These are phyloP conservation scores for Dermatemys mawii DNA, from an alignment of 2,113 vertebrate genomes.

Conservation along the genomic window DNA sequence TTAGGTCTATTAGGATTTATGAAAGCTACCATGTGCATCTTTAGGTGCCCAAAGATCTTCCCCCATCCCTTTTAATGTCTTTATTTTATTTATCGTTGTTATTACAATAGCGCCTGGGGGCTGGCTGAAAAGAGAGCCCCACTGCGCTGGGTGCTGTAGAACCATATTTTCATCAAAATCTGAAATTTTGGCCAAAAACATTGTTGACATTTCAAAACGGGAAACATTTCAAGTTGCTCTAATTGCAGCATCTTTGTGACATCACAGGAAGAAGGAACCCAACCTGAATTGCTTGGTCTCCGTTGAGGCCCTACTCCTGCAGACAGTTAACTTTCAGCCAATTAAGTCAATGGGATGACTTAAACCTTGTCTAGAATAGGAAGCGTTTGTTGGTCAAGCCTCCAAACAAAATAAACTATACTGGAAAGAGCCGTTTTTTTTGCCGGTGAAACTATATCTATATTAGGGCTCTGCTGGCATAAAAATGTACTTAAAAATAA, in stretches of 20 bases:
- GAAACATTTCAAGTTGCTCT: neutral
- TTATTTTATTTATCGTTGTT: neutral
- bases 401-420: slow-evolving; percentile 73
- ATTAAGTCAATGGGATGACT: slow-evolving; percentile 73
- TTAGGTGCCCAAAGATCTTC: neutral
- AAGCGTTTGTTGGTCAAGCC: slow-evolving; percentile 70
- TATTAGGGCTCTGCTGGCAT: neutral
- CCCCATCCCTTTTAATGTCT: neutral
- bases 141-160: neutral
- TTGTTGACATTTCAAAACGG: slow-evolving; percentile 58
- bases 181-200: slow-evolving; percentile 60
- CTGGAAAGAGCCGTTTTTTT: slow-evolving; percentile 60
- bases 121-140: neutral
- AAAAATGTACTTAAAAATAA: neutral
- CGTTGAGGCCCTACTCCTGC: slow-evolving; percentile 62
- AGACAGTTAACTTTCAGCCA: slow-evolving; percentile 75
- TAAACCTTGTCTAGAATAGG: slow-evolving; percentile 73
- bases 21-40: neutral
- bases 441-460: slow-evolving; percentile 55
- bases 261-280: slow-evolving; percentile 69
- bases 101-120: rapidly evolving
- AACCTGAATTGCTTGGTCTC: slow-evolving; percentile 62
- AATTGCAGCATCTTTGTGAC: slow-evolving; percentile 36
- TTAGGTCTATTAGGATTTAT: neutral
- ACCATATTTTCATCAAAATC: slow-evolving; percentile 37